Evolutionary conservation across 23 tunicate genomes (phyloP), one percentile per base, ranked within the genome.

Genomic region (Corella eumyota): DNA sequence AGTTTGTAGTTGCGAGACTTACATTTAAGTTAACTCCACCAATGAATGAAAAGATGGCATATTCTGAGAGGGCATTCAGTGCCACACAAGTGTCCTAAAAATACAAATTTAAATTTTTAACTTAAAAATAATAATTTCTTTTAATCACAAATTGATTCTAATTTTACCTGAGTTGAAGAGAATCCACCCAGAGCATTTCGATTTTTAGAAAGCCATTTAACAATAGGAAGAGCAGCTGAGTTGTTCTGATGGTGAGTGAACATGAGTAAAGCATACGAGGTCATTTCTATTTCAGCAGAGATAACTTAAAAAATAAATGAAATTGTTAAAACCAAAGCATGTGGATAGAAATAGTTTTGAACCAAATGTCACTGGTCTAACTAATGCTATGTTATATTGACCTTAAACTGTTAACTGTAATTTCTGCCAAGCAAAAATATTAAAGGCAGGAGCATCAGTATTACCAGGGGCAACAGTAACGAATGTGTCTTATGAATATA

Each of bases 221-320:
- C 98, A 4, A 92, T 83, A 1, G 92, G 92, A 23, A 92, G 62
- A 23, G 98, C 81, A 1, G 71, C 67, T 2, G 82, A 28, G 19
- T 65, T 34, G 54, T 79, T 75, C 35, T 66, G 30, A 2, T 46
- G 32, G 9, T 59, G 49, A 15, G 79, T 81, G 81, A 44, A 92
- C 21, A 93, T 78, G 45, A 92, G 73, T 7, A 92, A 57, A 15
- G 98, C 98, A 32, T 85, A 92, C 17, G 86, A 72, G n/a, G 98
- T 90, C 75, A 77, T 68, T 51, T 92, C 98, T 0, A 92, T 81
- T 53, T 92, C 98, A 32, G 98, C 98, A 0, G 98, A 83, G 28
- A 66, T 85, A 15, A 92, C 96, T 88, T 34, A 0, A 34, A 38
- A 33, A 57, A 32, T 11, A 61, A 24, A 9, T 4, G 19, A 11